Conservation (phyloP, 1,140 invertebrate species). For the honey bee (Apis mellifera) region Amel_HAv3.1 CM009941.2:8203001-8203500, state of each 20-base stretch:
- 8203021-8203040: no score
- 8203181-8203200: no score
- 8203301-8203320: conserved; percentile 83
- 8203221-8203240: conserved; percentile 78
- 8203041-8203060: no score
- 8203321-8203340: conserved; percentile 64
- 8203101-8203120: no score
- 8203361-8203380: background rate
- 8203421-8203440: background rate
- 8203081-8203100: no score
- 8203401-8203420: background rate
- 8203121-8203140: no score
- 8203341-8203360: background rate
- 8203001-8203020: no score
- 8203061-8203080: no score
- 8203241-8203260: conserved; percentile 75
- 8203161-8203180: no score
- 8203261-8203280: conserved; percentile 84
- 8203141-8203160: no score
- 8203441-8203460: background rate
- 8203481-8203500: no score
- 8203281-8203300: conserved; percentile 81
- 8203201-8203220: conserved; percentile 43
- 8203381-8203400: background rate
- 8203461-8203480: no score